These are phyloP conservation scores for Galaxea fascicularis DNA, from an alignment of 92 coral and sea anemone species.

Conservation along the genomic window DNA sequence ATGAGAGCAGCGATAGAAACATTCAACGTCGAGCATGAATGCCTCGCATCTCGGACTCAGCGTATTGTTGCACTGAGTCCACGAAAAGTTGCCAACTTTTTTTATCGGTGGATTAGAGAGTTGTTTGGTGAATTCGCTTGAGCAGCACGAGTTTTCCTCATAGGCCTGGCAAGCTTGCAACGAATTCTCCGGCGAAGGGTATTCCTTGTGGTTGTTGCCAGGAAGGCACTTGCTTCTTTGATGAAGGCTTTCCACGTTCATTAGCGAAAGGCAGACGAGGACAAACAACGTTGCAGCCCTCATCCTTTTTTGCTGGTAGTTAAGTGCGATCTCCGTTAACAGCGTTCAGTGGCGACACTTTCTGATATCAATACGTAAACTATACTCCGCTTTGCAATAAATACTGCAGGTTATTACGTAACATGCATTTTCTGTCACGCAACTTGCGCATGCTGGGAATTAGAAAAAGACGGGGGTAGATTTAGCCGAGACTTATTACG, in stretches of 20 bases:
- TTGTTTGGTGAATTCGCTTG: constrained; percentile 67
- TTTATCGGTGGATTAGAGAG: constrained; percentile 50
- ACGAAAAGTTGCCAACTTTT: constrained; percentile 54
- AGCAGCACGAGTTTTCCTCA: constrained; percentile 69
- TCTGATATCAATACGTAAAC: background rate
- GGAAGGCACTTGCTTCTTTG: constrained; percentile 45
- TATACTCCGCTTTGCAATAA: background rate
- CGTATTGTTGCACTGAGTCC: constrained; percentile 63
- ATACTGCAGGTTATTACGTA: too few species aligned
- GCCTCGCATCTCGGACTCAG: constrained; percentile 59
- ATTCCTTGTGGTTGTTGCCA: constrained; percentile 51
- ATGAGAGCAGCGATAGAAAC: constrained; percentile 75
- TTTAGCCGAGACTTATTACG: too few species aligned
- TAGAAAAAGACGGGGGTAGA: too few species aligned
- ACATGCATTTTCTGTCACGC: too few species aligned
- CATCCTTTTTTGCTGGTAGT: background rate
- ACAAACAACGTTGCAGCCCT: background rate
- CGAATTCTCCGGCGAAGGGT: constrained; percentile 42
- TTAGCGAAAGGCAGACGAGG: background rate
- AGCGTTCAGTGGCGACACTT: too few species aligned
- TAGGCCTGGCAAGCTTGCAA: constrained; percentile 54
- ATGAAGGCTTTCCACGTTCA: background rate
- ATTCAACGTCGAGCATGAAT: constrained; percentile 63
- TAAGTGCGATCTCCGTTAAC: too few species aligned
- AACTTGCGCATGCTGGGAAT: too few species aligned